Evolutionary conservation across 1,140 invertebrate species (phyloP).

Genomic region (Neoseiulus cucumeris): DNA sequence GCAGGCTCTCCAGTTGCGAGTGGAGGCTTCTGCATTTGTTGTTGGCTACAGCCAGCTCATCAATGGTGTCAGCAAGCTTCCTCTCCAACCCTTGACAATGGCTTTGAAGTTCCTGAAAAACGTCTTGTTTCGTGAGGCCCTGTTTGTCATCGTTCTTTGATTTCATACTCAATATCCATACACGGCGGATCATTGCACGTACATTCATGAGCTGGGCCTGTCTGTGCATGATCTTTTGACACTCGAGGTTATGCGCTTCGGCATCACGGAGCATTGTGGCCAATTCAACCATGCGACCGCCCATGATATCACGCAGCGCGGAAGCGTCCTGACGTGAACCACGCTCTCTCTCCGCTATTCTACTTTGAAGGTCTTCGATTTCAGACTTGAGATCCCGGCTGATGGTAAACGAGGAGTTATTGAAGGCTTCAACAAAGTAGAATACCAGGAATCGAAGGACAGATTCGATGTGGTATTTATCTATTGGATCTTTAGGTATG

Average conservation of each 20-base stretch:
- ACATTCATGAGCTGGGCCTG: conserved; percentile 1
- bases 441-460: too few species aligned
- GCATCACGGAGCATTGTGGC: background rate
- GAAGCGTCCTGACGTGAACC: background rate
- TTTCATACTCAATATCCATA: background rate
- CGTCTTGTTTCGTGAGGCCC: too few species aligned
- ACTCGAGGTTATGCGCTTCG: background rate
- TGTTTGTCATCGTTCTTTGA: background rate
- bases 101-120: background rate
- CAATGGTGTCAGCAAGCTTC: background rate
- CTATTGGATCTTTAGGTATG: too few species aligned
- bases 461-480: too few species aligned
- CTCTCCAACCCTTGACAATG: background rate
- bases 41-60: background rate
- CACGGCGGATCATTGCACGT: background rate
- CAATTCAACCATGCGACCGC: background rate
- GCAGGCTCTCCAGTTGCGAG: background rate
- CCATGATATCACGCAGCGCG: conserved; percentile 1
- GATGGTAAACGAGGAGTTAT: background rate
- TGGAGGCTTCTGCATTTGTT: background rate
- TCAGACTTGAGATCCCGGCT: background rate
- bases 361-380: background rate
- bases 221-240: background rate
- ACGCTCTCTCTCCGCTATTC: background rate
- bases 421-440: too few species aligned